Base-by-base conservation (phyloP, 2,888 invertebrate species). In the Pseudeuparius sepicola region DNA sequence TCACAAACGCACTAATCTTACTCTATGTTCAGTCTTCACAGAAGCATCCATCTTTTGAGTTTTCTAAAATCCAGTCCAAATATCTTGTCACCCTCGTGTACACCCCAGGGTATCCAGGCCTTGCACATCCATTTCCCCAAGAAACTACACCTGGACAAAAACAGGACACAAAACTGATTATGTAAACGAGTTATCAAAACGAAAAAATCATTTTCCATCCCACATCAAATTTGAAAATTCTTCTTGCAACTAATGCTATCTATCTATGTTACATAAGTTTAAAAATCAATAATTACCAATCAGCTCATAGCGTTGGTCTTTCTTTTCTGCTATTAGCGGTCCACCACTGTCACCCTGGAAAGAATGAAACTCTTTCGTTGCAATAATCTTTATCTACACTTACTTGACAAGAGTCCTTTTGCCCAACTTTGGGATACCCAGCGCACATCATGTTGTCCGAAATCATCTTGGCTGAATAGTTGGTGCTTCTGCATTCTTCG, bases 381-480 rank as follows among this genome's bases (percentile, higher is more conserved):
- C 6, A 29, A 14, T 9, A 14, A 14, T 10, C 14, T 29, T 11
- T 29, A 6, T 14, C n/a, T n/a, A n/a, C n/a, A 41, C 57, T 58
- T 60, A 85, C 85, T 72, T 86, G 86, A 56, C 86, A 87, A 24
- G 86, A 83, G 55, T 86, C 87, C 52, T 75, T 82, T 50, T 73
- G 65, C 7, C 87, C 87, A 1, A 59, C 59, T 39, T 73, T 70
- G 0, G 75, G 73, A 55, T 78, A 84, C 1, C 86, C 87, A 12
- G 87, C 87, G 53, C 87, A 88, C 59, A 88, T 54, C 89, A 89
- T 90, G 56, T 87, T 87, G 48, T 85, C 79, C 0, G 85, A 82
- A 46, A 89, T 89, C 82, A 87, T 86, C 34, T 78, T 73, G 2
- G 78, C 65, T 2, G 79, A 79, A 56, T 90, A 90, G 58, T 83